These are phyloP conservation scores for Hypercompe scribonia DNA, from an alignment of 2,888 invertebrate species.

Conservation along the genomic window DNA sequence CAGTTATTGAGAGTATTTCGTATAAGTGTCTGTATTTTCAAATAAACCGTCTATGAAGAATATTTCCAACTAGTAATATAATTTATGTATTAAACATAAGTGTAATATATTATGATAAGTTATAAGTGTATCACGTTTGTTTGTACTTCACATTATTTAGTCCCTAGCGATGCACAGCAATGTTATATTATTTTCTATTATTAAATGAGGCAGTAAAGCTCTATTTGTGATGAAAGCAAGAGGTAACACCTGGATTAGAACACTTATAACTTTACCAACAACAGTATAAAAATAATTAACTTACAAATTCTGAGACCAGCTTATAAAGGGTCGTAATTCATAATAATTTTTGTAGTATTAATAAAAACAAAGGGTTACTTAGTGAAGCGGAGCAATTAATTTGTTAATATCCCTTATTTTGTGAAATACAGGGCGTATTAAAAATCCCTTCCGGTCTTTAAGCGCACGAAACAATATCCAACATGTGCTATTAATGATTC, in stretches of 20 bases:
- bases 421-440: conserved; percentile 5
- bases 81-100: no score
- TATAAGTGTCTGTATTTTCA: no score
- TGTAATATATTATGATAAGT: no score
- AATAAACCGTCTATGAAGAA: no score
- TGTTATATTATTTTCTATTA: background rate
- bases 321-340: background rate
- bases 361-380: conserved; percentile 8
- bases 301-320: background rate
- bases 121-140: background rate
- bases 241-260: background rate
- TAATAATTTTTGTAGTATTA: conserved; percentile 10
- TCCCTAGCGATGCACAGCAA: background rate
- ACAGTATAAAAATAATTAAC: background rate
- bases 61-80: no score
- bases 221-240: no score
- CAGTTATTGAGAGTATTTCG: no score
- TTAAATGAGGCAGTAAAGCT: no score
- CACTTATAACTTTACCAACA: background rate
- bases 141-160: background rate
- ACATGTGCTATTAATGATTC: conserved; percentile 42
- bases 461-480: conserved; percentile 26
- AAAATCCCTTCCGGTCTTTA: conserved; percentile 12
- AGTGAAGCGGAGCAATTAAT: background rate
- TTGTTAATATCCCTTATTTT: conserved; percentile 1